phyloP scores from a whole-genome alignment of 1,140 invertebrate genomes.

The Pseudomyrmex dendroicus region DNA sequence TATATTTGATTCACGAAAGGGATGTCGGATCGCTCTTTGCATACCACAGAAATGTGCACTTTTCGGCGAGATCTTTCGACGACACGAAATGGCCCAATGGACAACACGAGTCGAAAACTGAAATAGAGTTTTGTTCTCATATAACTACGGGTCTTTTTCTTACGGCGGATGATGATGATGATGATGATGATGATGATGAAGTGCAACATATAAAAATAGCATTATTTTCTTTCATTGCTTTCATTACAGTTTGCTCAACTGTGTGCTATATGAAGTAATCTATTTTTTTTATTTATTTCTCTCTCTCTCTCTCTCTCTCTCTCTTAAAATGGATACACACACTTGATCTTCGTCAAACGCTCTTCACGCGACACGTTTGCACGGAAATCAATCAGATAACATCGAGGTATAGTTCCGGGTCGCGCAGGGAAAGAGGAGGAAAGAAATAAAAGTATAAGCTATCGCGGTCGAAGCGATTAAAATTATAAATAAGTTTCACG shows the following conservation, averaged over 20 bases:
- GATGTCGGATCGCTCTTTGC: background rate
- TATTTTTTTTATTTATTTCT: slow-evolving; percentile 66
- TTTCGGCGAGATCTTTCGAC: slow-evolving; percentile 12
- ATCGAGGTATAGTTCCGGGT: slow-evolving; percentile 25
- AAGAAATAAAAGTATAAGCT: slow-evolving; percentile 48
- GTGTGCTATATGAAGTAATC: slow-evolving; percentile 72
- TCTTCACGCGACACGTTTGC: slow-evolving; percentile 22
- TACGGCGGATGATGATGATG: slow-evolving; percentile 65
- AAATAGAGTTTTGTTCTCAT: slow-evolving; percentile 58
- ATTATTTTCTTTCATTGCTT: slow-evolving; percentile 76
- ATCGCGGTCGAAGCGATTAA: slow-evolving; percentile 24
- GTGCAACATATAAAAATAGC: slow-evolving; percentile 77
- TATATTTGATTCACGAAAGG: slow-evolving; percentile 28
- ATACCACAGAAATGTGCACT: background rate
- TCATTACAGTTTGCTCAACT: slow-evolving; percentile 72
- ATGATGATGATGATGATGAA: slow-evolving; percentile 67
- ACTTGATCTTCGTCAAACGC: slow-evolving; percentile 50
- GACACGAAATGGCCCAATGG: slow-evolving; percentile 67
- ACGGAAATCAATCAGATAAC: slow-evolving; percentile 61
- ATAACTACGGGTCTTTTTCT: slow-evolving; percentile 67
- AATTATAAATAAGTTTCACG: slow-evolving; percentile 42
- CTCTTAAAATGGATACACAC: slow-evolving; percentile 59
- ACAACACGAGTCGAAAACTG: slow-evolving; percentile 44
- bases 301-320: slow-evolving; percentile 11
- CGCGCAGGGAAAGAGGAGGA: background rate